phyloP scores from a whole-genome alignment of 1,140 invertebrate genomes.

The Hestina assimilis region DNA sequence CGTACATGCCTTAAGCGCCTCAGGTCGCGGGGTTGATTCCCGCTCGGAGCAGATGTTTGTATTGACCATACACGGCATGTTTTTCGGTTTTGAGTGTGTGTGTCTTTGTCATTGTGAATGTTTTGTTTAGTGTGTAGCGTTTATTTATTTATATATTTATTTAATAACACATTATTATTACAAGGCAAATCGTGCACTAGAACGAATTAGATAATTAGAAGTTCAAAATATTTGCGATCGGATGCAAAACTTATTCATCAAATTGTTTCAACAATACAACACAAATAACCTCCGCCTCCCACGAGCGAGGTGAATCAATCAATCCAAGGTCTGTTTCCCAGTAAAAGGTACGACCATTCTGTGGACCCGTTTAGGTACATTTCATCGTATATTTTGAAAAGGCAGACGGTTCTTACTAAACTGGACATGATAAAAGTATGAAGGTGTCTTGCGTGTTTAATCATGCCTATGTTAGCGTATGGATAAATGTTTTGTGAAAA shows the following conservation, averaged over 20 bases:
- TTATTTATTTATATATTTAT: no score
- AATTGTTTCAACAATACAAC: slow-evolving; percentile 32
- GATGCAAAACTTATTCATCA: slow-evolving; percentile 34
- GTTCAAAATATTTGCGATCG: neutral
- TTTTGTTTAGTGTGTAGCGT: no score
- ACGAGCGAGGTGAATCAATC: slow-evolving; percentile 66
- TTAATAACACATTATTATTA: no score
- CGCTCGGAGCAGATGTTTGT: no score
- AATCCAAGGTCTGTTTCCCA: slow-evolving; percentile 54
- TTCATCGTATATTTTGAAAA: slow-evolving; percentile 1
- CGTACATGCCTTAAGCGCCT: no score
- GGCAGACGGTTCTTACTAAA: neutral
- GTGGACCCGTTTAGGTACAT: slow-evolving; percentile 17
- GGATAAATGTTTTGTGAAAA: neutral
- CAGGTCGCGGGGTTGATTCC: no score
- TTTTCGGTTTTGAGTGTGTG: no score
- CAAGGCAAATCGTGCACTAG: neutral
- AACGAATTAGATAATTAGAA: neutral
- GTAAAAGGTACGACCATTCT: slow-evolving; percentile 60
- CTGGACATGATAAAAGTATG: neutral
- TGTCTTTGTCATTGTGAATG: no score
- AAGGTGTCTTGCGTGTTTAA: slow-evolving; percentile 5
- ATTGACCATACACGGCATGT: no score
- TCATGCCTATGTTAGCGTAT: slow-evolving; percentile 2
- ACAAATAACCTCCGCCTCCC: slow-evolving; percentile 48